Base-by-base conservation (phyloP, 2,113 vertebrate species). In the Notothenia coriiceps region DNA sequence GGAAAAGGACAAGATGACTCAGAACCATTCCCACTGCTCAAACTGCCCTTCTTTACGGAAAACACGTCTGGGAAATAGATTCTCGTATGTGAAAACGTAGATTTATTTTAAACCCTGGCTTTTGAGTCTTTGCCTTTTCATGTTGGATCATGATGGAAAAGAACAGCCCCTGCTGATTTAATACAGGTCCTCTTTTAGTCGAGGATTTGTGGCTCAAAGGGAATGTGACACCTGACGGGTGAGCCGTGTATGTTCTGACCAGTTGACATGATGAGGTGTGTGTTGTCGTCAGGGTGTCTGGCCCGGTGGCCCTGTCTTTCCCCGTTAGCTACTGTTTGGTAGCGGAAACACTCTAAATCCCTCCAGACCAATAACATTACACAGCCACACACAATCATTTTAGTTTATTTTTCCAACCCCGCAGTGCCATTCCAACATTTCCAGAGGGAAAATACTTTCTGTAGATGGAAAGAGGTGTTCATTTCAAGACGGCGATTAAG, bases 1-100 rank as follows among this genome's bases (percentile, higher is more conserved):
- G 93, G 92, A 94, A 93, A 92, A 90, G 88, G 90, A 86, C 83
- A 86, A 66, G 86, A 94, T 93, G 93, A 94, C 89, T 93, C 91
- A 93, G 93, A 93, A 80, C 77, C 64, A 69, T 84, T 77, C 83
- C 86, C 69, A 6, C 79, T 77, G 71, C 86, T 87, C 69, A 79
- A 75, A 83, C 86, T 84, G 76, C 86, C 49, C 70, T 64, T 88
- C 80, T 86, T 84, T 77, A 85, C 65, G 84, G 93, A 94, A 93
- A 92, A 78, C 86, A 73, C 50, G 74, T 85, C 86, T 86, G 89
- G 84, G 84, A 87, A 91, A 82, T 84, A 82, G 85, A 93, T 94
- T 93, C 87, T 82, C 65, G 64, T 82, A 71, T 87, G 90, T 91
- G 88, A 91, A 83, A 80, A 76, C 83, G 87, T 70, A 49, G 35